Percentiles rank a stretch among this genome's conserved stretches.
Evolutionary conservation across 2,888 invertebrate genomes (phyloP).

Genomic region (Drosophila cognata): DNA sequence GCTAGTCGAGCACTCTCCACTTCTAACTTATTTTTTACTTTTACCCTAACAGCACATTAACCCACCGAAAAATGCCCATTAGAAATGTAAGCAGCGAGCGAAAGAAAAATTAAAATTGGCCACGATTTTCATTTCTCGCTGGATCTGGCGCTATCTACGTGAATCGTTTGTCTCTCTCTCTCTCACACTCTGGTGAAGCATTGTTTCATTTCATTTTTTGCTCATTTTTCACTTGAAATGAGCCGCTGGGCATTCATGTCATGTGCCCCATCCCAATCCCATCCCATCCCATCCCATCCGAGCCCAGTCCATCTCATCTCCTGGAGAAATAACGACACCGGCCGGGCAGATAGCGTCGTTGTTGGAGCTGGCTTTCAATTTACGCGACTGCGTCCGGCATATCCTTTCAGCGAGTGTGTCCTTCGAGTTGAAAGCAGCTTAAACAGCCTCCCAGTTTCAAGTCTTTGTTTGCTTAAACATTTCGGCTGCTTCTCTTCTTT

Average conservation of each 20-base stretch:
- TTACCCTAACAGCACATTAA: slow-evolving; percentile 80
- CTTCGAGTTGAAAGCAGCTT: slow-evolving; percentile 74
- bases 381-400: slow-evolving; percentile 67
- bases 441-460: slow-evolving; percentile 62
- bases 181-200: slow-evolving; percentile 54
- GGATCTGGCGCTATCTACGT: slow-evolving; percentile 37
- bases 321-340: slow-evolving; percentile 46
- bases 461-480: slow-evolving; percentile 75
- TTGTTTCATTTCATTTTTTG: slow-evolving; percentile 83
- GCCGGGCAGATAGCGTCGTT: slow-evolving; percentile 54
- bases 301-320: slow-evolving; percentile 3
- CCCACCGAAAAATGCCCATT: slow-evolving; percentile 78
- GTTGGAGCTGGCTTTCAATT: slow-evolving; percentile 67
- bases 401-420: slow-evolving; percentile 72
- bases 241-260: slow-evolving; percentile 77
- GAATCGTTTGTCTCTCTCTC: slow-evolving; percentile 3
- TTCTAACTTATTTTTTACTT: slow-evolving; percentile 44
- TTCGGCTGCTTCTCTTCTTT: slow-evolving; percentile 28
- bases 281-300: not conserved
- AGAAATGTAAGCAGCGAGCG: slow-evolving; percentile 71
- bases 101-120: slow-evolving; percentile 84
- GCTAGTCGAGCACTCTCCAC: not conserved
- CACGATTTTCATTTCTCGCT: slow-evolving; percentile 81
- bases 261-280: slow-evolving; percentile 55
- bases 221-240: slow-evolving; percentile 80